Percentiles rank a stretch among this genome's conserved stretches.
phyloP scores from a whole-genome alignment of 2,113 vertebrate genomes.

The Mugil cephalus region DNA sequence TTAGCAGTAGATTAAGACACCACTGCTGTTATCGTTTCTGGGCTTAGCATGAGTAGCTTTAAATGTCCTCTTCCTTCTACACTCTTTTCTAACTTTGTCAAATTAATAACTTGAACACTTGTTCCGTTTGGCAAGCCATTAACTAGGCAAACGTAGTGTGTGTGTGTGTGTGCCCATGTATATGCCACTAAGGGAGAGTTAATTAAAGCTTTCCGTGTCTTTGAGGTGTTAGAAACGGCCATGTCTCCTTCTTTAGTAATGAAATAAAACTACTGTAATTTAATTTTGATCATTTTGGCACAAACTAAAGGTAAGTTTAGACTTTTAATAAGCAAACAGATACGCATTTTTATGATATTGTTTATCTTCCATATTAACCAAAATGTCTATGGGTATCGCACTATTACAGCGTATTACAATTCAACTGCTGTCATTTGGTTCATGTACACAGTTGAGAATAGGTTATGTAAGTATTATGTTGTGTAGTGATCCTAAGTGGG shows the following conservation, averaged over 20 bases:
- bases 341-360: too few species aligned
- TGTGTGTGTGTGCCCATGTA: neutral
- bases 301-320: too few species aligned
- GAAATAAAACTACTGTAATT: constrained; percentile 9
- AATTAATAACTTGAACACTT: constrained; percentile 39
- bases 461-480: neutral
- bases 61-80: constrained; percentile 23
- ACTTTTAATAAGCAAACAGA: too few species aligned
- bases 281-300: neutral
- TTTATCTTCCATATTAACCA: too few species aligned
- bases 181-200: neutral
- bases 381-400: too few species aligned
- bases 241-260: neutral
- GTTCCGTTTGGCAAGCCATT: constrained; percentile 1
- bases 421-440: too few species aligned
- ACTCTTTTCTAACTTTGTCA: constrained; percentile 24
- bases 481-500: constrained; percentile 14
- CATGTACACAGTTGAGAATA: neutral
- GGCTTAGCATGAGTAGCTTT: constrained; percentile 36
- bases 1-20: constrained; percentile 56
- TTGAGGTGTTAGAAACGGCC: neutral
- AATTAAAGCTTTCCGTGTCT: constrained; percentile 5
- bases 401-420: too few species aligned
- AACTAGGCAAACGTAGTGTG: neutral
- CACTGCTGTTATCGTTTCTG: constrained; percentile 29